Percentiles rank a stretch among this genome's conserved stretches.
Evolutionary conservation across 2,797 vertebrate species (phyloP).

Genomic region (Aphelocoma californica): DNA sequence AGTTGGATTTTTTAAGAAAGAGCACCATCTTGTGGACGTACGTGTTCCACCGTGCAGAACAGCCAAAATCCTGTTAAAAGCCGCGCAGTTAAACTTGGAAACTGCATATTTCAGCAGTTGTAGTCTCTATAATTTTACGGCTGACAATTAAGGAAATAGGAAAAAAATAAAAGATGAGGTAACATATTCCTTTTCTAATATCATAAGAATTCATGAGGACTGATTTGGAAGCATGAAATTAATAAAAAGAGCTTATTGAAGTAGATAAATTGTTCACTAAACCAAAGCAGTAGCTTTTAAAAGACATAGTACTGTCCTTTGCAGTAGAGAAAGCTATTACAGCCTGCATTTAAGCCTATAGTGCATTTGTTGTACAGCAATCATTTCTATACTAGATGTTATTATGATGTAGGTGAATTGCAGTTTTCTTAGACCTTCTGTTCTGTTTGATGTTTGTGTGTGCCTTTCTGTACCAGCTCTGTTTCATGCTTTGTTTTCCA

Average conservation of each 20-base stretch:
- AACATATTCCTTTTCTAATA: not conserved
- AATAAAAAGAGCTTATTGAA: not conserved
- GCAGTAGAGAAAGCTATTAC: not conserved
- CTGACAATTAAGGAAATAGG: not conserved
- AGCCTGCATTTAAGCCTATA: not conserved
- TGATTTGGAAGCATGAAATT: not conserved
- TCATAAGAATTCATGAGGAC: not conserved
- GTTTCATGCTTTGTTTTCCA: not conserved
- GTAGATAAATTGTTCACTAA: not conserved
- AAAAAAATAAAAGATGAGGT: not conserved
- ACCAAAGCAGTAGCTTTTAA: not conserved
- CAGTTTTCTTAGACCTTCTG: not conserved
- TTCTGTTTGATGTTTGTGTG: not conserved
- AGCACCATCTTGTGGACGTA: constrained; percentile 73
- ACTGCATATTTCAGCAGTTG: not conserved
- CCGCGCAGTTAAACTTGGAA: rapidly evolving
- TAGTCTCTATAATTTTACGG: not conserved
- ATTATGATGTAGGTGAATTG: not conserved
- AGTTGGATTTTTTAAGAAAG: constrained; percentile 49
- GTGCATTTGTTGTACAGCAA: not conserved
- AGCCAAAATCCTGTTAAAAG: not conserved
- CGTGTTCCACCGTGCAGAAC: not conserved
- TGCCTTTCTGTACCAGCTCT: not conserved
- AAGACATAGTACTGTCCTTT: not conserved
- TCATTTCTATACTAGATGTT: not conserved